These are phyloP conservation scores for Ptycholaimellus sp. DNA, from an alignment of 2,888 invertebrate genomes.

Conservation along the genomic window DNA sequence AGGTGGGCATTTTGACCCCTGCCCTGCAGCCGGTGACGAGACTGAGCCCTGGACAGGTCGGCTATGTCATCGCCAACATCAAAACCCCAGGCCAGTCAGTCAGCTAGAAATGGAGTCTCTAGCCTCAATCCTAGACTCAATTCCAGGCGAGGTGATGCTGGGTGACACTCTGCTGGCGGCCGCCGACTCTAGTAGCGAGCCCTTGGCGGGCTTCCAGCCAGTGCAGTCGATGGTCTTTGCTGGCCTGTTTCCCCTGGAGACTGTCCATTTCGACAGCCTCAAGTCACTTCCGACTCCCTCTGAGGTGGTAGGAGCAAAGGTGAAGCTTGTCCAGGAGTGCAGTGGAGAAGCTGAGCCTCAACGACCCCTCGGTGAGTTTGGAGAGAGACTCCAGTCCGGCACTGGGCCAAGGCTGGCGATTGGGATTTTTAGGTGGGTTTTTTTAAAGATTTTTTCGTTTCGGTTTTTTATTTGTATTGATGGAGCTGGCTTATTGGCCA, in stretches of 20 bases:
- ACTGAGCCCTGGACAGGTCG: slow-evolving; percentile 62
- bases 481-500: slow-evolving; percentile 14
- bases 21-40: not conserved
- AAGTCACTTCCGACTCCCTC: slow-evolving; percentile 44
- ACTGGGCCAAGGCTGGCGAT: slow-evolving; percentile 33
- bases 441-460: not conserved
- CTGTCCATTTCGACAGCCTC: slow-evolving; percentile 16
- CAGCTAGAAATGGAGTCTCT: not conserved
- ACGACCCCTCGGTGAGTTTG: slow-evolving; percentile 72
- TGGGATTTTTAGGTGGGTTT: slow-evolving; percentile 27
- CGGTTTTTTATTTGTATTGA: slow-evolving; percentile 6
- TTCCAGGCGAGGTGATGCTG: slow-evolving; percentile 39
- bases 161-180: slow-evolving; percentile 44
- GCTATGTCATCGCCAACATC: slow-evolving; percentile 59
- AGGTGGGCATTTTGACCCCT: too few relatives aligned
- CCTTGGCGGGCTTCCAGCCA: slow-evolving; percentile 41
- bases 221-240: slow-evolving; percentile 57
- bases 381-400: slow-evolving; percentile 39
- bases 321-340: slow-evolving; percentile 33
- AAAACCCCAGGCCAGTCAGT: slow-evolving; percentile 31
- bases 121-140: too few relatives aligned
- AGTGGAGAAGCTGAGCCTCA: slow-evolving; percentile 67
- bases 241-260: slow-evolving; percentile 69
- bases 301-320: not conserved
- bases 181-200: slow-evolving; percentile 31